phyloP scores from a whole-genome alignment of 1,140 invertebrate genomes.

The Halesus radiatus region DNA sequence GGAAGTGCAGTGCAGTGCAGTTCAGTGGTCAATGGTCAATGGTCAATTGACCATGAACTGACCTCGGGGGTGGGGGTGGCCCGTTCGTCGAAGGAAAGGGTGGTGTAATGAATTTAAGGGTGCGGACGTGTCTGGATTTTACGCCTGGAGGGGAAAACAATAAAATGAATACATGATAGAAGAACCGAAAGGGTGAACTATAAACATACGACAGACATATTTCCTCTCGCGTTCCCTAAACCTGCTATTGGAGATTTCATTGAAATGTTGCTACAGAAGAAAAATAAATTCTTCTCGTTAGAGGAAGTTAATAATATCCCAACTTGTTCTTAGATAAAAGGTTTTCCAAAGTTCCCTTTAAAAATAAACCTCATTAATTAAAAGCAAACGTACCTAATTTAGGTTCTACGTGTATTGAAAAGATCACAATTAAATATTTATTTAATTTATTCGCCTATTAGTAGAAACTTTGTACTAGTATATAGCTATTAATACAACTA shows the following conservation, averaged over 20 bases:
- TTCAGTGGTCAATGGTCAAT: background rate
- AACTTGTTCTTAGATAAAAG: too few species aligned
- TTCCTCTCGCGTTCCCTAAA: background rate
- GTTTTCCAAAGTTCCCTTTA: too few species aligned
- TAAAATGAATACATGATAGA: constrained; percentile 29
- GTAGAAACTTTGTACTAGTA: too few species aligned
- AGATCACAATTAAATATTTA: too few species aligned
- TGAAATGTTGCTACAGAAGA: background rate
- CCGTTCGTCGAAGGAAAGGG: background rate
- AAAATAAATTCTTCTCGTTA: constrained; percentile 1
- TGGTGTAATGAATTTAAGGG: constrained; percentile 22
- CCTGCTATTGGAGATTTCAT: background rate
- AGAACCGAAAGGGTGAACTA: constrained; percentile 9
- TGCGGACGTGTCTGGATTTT: constrained; percentile 27
- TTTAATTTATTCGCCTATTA: too few species aligned
- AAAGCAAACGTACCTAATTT: too few species aligned
- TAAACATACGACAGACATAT: constrained; percentile 18
- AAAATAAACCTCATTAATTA: too few species aligned
- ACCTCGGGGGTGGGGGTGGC: background rate
- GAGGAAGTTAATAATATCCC: background rate
- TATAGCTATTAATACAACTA: too few species aligned
- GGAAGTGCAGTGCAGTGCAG: too few species aligned
- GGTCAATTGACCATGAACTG: background rate
- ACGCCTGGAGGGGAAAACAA: constrained; percentile 1
- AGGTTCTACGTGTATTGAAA: too few species aligned